A percentile compares a stretch with the other conserved stretches of the same genome.
phyloP scores from a whole-genome alignment of 2,888 invertebrate genomes.

The Adelognathus sp. region DNA sequence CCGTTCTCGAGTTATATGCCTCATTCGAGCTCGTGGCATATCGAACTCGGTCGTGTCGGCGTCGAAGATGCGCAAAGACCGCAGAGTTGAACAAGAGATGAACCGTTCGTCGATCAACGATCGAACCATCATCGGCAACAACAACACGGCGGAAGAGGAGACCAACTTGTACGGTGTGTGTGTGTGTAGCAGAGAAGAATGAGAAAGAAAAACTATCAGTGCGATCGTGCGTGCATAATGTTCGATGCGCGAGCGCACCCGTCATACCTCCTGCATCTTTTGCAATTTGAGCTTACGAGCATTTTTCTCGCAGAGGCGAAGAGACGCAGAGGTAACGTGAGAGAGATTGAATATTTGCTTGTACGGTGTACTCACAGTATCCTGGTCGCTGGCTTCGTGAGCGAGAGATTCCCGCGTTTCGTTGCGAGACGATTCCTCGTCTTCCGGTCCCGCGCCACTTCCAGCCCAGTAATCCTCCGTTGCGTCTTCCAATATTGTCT shows the following conservation, averaged over 20 bases:
- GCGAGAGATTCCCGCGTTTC: slow-evolving; percentile 88
- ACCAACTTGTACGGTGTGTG: neutral
- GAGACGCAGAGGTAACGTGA: neutral
- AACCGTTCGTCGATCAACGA: slow-evolving; percentile 68
- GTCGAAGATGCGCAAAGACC: slow-evolving; percentile 27
- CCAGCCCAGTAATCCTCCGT: slow-evolving; percentile 80
- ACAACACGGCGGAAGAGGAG: slow-evolving; percentile 30
- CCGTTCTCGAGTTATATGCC: slow-evolving; percentile 18
- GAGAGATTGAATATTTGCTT: neutral
- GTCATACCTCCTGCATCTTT: neutral
- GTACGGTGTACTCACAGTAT: slow-evolving; percentile 69
- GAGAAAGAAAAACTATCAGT: neutral
- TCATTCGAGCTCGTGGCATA: slow-evolving; percentile 51
- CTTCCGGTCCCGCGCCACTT: slow-evolving; percentile 78
- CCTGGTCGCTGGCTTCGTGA: slow-evolving; percentile 89
- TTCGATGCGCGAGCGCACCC: neutral
- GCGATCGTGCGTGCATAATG: slow-evolving; percentile 30
- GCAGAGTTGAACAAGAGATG: slow-evolving; percentile 16
- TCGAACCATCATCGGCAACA: slow-evolving; percentile 39
- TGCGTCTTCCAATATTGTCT: slow-evolving; percentile 73
- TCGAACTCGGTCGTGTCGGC: slow-evolving; percentile 48
- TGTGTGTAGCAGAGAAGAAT: neutral
- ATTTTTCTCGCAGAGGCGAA: neutral
- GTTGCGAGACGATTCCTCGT: slow-evolving; percentile 80
- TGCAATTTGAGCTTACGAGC: slow-evolving; percentile 5